Evolutionary conservation across 2,888 invertebrate genomes (phyloP).

Genomic region (Agrotis ipsilon): DNA sequence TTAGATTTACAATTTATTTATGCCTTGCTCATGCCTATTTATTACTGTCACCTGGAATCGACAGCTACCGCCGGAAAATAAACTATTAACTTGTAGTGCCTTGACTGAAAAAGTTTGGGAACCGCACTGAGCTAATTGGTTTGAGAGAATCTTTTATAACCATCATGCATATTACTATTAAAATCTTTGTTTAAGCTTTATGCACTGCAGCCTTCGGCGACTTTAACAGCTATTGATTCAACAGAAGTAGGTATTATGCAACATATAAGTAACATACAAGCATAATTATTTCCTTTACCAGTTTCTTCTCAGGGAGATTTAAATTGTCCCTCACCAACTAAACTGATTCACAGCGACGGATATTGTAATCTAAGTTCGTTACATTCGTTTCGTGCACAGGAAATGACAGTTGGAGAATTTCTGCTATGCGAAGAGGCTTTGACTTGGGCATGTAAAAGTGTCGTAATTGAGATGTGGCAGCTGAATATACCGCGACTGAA

Average conservation of each 20-base stretch:
- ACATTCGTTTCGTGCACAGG: conserved; percentile 8
- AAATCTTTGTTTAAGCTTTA: too few species aligned
- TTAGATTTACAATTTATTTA: too few species aligned
- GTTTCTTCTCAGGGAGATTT: conserved; percentile 12
- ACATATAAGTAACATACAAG: background rate
- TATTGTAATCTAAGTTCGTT: conserved; percentile 41
- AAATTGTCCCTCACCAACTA: conserved; percentile 15
- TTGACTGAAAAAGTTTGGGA: too few species aligned
- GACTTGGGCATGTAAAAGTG: background rate
- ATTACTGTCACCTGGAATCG: too few species aligned
- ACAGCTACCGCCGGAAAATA: too few species aligned
- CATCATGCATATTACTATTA: too few species aligned
- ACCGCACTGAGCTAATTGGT: too few species aligned
- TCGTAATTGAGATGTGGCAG: background rate
- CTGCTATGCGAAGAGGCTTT: background rate
- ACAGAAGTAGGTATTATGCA: background rate
- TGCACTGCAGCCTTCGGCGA: too few species aligned
- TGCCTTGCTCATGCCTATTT: too few species aligned
- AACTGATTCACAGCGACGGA: conserved; percentile 25
- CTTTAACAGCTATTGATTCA: background rate
- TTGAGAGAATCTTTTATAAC: too few species aligned
- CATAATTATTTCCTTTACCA: background rate
- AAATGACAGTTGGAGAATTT: background rate
- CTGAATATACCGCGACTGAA: background rate
- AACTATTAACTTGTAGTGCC: too few species aligned